These are phyloP conservation scores for Halcyon chelicuti DNA, from an alignment of 2,797 vertebrate genomes.

Conservation along the genomic window DNA sequence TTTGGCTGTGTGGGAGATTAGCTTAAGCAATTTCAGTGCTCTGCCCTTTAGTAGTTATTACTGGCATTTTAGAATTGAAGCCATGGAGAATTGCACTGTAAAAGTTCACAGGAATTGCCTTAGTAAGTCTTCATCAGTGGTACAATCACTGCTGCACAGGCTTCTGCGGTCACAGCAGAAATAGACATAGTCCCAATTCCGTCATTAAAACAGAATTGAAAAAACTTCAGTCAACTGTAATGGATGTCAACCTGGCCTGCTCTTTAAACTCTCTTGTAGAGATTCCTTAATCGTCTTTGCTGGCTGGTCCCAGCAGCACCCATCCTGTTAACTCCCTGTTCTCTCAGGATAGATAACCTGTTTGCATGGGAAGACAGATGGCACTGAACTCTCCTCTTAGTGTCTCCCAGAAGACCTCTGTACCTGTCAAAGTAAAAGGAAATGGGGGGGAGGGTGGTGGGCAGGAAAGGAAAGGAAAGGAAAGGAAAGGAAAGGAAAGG, in stretches of 20 bases:
- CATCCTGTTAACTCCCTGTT: accelerated
- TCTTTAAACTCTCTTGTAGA: neutral
- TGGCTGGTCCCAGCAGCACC: neutral
- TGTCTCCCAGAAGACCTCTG: neutral
- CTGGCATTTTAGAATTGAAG: constrained; percentile 49
- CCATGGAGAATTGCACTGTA: constrained; percentile 24
- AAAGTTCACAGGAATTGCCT: constrained; percentile 54
- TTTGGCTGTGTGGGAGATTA: constrained; percentile 22
- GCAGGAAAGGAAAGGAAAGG: neutral
- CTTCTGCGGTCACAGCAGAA: neutral
- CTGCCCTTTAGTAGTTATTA: constrained; percentile 56
- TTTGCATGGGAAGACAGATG: neutral
- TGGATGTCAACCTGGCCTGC: neutral
- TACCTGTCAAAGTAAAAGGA: neutral
- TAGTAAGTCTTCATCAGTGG: constrained; percentile 38
- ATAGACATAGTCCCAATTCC: neutral
- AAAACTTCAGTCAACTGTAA: neutral
- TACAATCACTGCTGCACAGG: constrained; percentile 1
- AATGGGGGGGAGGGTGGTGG: neutral
- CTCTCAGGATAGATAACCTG: neutral
- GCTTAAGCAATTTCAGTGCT: constrained; percentile 32
- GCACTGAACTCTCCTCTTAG: neutral
- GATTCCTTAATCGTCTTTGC: neutral
- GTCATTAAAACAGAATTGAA: neutral
- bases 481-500: neutral